These are phyloP conservation scores for Leptatherina wallacei DNA, from an alignment of 2,797 vertebrate species.

Conservation along the genomic window DNA sequence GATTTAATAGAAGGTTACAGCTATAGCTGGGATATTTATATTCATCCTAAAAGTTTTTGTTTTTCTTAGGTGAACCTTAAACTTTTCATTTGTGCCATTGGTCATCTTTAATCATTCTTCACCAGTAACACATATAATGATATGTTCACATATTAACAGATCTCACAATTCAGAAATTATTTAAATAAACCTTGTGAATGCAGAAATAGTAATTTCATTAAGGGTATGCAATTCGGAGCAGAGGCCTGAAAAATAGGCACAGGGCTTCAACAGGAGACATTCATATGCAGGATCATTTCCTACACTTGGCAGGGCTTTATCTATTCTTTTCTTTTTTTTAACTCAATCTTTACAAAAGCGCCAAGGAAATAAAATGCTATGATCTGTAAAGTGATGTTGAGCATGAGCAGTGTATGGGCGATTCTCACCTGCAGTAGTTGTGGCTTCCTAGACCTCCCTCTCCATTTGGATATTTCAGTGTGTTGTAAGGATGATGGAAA, in stretches of 20 bases:
- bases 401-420: background rate
- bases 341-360: background rate
- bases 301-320: background rate
- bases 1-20: background rate
- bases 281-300: background rate
- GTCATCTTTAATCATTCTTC: background rate
- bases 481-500: slow-evolving; percentile 96
- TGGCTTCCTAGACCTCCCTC: slow-evolving; percentile 95
- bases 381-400: background rate
- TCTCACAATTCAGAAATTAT: background rate
- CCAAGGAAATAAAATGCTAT: too few species aligned
- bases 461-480: slow-evolving; percentile 93
- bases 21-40: background rate
- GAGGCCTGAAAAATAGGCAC: too few species aligned
- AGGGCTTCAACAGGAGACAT: background rate
- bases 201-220: too few species aligned
- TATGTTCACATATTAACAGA: too few species aligned
- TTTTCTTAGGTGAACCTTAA: too few species aligned
- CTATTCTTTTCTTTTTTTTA: background rate
- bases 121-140: background rate
- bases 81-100: too few species aligned
- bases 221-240: too few species aligned
- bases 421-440: slow-evolving; percentile 94
- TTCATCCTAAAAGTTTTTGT: too few species aligned
- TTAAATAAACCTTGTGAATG: background rate